These are phyloP conservation scores for Meta bourneti DNA, from an alignment of 2,888 invertebrate species.

Conservation along the genomic window DNA sequence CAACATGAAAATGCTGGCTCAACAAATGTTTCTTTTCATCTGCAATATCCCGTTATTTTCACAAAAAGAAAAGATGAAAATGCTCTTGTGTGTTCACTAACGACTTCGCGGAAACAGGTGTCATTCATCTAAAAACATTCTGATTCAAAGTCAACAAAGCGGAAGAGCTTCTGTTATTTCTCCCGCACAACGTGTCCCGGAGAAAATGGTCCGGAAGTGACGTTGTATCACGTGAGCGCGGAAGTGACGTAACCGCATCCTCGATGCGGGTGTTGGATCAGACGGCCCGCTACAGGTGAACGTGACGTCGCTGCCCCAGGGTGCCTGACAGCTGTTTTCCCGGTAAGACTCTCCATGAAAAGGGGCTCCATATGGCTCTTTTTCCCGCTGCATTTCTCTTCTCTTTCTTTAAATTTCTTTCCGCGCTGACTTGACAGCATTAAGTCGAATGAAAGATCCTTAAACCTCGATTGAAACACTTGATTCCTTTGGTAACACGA, in stretches of 20 bases:
- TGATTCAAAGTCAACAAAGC: not conserved
- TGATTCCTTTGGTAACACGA: no score
- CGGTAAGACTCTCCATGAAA: conserved; percentile 21
- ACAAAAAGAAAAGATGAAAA: not conserved
- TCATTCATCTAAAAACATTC: not conserved
- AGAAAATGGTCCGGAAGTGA: conserved; percentile 50
- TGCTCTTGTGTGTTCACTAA: not conserved
- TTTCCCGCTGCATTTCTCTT: no score
- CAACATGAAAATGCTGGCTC: no score
- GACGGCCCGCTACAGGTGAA: conserved; percentile 64
- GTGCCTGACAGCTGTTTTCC: conserved; percentile 44
- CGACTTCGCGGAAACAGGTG: not conserved
- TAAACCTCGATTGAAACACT: no score
- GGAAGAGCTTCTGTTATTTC: not conserved
- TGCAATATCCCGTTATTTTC: not conserved
- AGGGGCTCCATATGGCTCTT: not conserved
- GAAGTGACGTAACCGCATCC: conserved; percentile 63
- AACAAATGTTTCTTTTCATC: not conserved
- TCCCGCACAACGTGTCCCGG: not conserved
- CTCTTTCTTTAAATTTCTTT: no score
- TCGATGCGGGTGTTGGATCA: conserved; percentile 72
- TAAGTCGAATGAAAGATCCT: no score
- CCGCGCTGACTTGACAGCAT: no score
- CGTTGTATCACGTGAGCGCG: conserved; percentile 53
- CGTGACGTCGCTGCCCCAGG: not conserved